These are phyloP conservation scores for Otolemur crassicaudatus DNA, from an alignment of 2,797 vertebrate genomes.

Conservation along the genomic window DNA sequence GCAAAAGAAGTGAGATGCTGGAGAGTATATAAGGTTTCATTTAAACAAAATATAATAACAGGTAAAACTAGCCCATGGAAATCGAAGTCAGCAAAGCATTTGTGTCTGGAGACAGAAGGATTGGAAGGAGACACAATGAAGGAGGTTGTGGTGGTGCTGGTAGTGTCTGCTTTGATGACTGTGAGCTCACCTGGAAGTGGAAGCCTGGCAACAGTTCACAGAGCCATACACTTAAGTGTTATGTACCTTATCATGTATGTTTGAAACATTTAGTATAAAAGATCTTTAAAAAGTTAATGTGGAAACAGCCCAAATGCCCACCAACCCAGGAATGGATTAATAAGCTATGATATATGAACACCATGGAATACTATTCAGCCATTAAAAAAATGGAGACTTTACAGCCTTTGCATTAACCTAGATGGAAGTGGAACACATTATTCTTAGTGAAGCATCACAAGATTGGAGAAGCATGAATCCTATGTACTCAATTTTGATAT, in stretches of 20 bases:
- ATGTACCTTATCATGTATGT: not conserved
- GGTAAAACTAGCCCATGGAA: not conserved
- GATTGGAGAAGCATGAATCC: too few species aligned
- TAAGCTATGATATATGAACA: too few species aligned
- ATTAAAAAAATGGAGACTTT: too few species aligned
- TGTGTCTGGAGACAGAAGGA: not conserved
- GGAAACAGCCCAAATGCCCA: too few species aligned
- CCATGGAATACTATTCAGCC: too few species aligned
- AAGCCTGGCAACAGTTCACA: conserved; percentile 19
- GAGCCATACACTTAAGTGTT: not conserved
- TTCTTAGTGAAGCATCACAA: too few species aligned
- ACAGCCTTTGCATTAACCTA: too few species aligned
- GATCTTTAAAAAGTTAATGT: not conserved
- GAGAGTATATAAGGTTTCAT: not conserved
- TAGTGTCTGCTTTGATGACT: not conserved
- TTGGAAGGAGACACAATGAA: not conserved
- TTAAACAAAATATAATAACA: not conserved
- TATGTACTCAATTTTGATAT: too few species aligned
- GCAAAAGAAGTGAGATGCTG: not conserved
- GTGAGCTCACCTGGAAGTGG: not conserved
- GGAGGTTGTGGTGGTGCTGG: not conserved
- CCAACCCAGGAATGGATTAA: too few species aligned
- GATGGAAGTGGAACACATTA: too few species aligned
- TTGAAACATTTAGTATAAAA: not conserved
- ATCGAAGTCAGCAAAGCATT: not conserved